phyloP scores from a whole-genome alignment of 2,888 invertebrate genomes.

The Anthophora plumipes region DNA sequence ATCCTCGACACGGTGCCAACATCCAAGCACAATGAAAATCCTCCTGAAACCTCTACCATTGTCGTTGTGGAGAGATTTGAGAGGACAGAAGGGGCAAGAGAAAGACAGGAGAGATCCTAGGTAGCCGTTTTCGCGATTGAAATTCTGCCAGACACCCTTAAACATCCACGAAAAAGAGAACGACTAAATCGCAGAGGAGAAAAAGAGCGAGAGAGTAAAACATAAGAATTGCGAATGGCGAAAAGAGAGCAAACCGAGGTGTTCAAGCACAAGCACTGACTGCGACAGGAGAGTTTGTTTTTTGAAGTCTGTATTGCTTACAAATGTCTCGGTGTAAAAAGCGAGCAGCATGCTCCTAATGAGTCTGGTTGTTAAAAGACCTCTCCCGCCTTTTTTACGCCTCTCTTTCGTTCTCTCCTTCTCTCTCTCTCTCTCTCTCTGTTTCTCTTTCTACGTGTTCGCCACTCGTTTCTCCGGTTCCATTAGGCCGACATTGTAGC shows the following conservation, averaged over 20 bases:
- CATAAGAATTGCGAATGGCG: slow-evolving; percentile 49
- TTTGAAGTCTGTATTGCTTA: slow-evolving; percentile 84
- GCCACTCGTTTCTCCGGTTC: slow-evolving; percentile 52
- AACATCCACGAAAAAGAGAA: slow-evolving; percentile 52
- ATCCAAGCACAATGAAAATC: no score
- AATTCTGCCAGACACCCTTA: slow-evolving; percentile 79
- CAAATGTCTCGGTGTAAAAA: slow-evolving; percentile 84
- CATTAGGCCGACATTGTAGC: slow-evolving; percentile 77
- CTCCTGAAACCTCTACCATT: background rate
- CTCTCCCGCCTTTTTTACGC: slow-evolving; percentile 71
- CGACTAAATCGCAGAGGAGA: slow-evolving; percentile 20
- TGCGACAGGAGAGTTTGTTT: slow-evolving; percentile 79
- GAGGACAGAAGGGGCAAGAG: background rate
- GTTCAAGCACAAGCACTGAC: slow-evolving; percentile 56
- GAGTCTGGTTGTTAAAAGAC: slow-evolving; percentile 84
- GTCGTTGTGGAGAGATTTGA: background rate
- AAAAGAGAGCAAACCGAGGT: slow-evolving; percentile 67
- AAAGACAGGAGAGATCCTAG: slow-evolving; percentile 4
- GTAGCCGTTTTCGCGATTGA: slow-evolving; percentile 66
- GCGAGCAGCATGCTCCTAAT: slow-evolving; percentile 81
- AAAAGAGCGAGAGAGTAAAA: background rate
- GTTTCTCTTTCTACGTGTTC: slow-evolving; percentile 17
- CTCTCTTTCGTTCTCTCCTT: background rate
- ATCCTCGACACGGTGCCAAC: no score
- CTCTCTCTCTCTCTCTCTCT: slow-evolving; percentile 34